These are phyloP conservation scores for Stomatorhinus ivindoensis DNA, from an alignment of 2,113 vertebrate species.

Conservation along the genomic window DNA sequence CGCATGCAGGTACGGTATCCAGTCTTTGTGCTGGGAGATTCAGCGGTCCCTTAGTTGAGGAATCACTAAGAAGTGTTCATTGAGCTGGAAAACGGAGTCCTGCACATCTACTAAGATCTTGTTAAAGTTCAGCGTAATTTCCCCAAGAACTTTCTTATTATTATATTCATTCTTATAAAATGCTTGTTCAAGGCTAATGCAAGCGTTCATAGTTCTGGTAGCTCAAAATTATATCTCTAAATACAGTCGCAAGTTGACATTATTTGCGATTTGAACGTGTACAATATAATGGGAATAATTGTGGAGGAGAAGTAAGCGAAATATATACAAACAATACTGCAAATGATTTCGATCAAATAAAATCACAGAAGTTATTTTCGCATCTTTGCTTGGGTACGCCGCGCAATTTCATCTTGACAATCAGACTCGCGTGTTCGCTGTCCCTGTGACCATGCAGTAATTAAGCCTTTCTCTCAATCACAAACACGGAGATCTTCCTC, in stretches of 20 bases:
- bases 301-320: not conserved
- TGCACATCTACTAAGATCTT: not conserved
- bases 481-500: not conserved
- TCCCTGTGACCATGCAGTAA: not conserved
- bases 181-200: not conserved
- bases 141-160: not conserved
- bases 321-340: not conserved
- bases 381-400: not conserved
- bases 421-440: not conserved
- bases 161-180: not conserved
- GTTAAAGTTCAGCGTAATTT: not conserved
- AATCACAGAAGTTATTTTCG: not conserved
- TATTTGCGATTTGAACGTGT: not conserved
- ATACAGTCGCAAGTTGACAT: not conserved
- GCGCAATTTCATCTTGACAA: not conserved
- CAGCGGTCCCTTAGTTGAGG: not conserved
- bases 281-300: not conserved
- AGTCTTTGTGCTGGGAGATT: not conserved
- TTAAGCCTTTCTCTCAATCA: not conserved
- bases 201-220: not conserved
- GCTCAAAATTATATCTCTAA: not conserved
- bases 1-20: not conserved
- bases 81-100: not conserved
- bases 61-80: not conserved
- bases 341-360: not conserved